phyloP scores from a whole-genome alignment of 2,888 invertebrate species.

The Sesia bembeciformis region DNA sequence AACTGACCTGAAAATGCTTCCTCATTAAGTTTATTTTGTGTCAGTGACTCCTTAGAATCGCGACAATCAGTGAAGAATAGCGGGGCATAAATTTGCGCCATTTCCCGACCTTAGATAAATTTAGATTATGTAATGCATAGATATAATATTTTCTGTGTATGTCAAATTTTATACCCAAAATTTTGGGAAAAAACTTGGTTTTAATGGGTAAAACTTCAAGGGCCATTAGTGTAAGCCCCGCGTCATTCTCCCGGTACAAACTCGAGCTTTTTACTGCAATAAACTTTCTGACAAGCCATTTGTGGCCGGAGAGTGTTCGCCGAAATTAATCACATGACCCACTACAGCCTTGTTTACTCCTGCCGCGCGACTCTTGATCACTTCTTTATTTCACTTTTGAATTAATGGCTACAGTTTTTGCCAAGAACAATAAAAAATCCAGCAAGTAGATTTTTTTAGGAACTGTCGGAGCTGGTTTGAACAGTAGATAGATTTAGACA shows the following conservation, averaged over 20 bases:
- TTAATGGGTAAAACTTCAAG: constrained; percentile 52
- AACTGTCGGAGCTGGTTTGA: too few species aligned
- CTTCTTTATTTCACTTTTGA: constrained; percentile 35
- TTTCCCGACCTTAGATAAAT: too few species aligned
- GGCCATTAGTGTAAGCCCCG: constrained; percentile 57
- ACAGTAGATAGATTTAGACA: too few species aligned
- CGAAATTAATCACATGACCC: constrained; percentile 59
- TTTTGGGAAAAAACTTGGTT: constrained; percentile 31
- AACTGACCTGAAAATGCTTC: constrained; percentile 61
- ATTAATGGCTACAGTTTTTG: not conserved
- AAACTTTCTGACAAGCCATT: constrained; percentile 67
- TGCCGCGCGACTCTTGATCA: constrained; percentile 35
- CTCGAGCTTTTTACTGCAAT: constrained; percentile 63
- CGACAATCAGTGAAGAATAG: not conserved
- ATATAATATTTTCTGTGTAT: not conserved
- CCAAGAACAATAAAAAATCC: too few species aligned
- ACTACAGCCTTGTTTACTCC: constrained; percentile 41
- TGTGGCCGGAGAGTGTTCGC: constrained; percentile 58
- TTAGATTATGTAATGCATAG: too few species aligned
- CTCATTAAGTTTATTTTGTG: constrained; percentile 43
- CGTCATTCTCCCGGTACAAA: constrained; percentile 55
- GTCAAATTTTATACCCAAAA: constrained; percentile 22
- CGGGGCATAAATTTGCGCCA: not conserved
- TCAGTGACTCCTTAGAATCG: constrained; percentile 25
- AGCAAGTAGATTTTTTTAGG: too few species aligned